Evolutionary conservation across 1,140 invertebrate genomes (phyloP).

Genomic region (Drosophila sechellia): DNA sequence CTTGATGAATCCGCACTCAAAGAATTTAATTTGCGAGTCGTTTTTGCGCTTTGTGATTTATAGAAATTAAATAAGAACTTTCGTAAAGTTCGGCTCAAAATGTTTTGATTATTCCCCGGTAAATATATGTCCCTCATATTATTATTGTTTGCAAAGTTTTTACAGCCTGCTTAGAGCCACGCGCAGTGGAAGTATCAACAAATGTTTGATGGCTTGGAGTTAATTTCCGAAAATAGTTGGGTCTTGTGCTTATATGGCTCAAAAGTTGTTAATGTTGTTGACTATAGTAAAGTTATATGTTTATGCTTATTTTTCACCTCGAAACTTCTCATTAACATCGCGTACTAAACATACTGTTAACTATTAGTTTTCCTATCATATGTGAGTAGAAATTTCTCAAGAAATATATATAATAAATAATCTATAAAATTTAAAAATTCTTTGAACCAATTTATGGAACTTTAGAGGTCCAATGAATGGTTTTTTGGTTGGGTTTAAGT

Average conservation of each 20-base stretch:
- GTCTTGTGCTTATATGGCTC: neutral
- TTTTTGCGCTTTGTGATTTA: slow-evolving; percentile 15
- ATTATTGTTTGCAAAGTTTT: slow-evolving; percentile 13
- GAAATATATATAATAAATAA: too few relatives aligned
- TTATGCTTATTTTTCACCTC: too few relatives aligned
- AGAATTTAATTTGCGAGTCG: slow-evolving; percentile 12
- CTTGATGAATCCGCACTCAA: slow-evolving; percentile 23
- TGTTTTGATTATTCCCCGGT: slow-evolving; percentile 20
- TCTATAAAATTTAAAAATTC: neutral
- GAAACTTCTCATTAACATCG: too few relatives aligned
- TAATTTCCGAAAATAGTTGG: neutral
- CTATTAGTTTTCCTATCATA: too few relatives aligned
- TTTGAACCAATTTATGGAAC: neutral
- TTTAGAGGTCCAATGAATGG: neutral
- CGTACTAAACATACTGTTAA: too few relatives aligned
- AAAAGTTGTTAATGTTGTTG: neutral
- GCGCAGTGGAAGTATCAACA: neutral
- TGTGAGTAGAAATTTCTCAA: too few relatives aligned
- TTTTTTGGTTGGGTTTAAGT: neutral
- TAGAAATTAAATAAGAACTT: slow-evolving; percentile 19
- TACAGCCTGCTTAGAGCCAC: neutral
- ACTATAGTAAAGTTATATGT: too few relatives aligned
- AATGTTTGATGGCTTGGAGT: neutral
- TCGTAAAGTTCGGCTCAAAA: slow-evolving; percentile 5
- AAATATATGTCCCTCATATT: slow-evolving; percentile 15